A percentile compares a stretch with the other conserved stretches of the same genome.
Evolutionary conservation across 2,888 invertebrate species (phyloP).

Genomic region (Sabellastarte sp.): DNA sequence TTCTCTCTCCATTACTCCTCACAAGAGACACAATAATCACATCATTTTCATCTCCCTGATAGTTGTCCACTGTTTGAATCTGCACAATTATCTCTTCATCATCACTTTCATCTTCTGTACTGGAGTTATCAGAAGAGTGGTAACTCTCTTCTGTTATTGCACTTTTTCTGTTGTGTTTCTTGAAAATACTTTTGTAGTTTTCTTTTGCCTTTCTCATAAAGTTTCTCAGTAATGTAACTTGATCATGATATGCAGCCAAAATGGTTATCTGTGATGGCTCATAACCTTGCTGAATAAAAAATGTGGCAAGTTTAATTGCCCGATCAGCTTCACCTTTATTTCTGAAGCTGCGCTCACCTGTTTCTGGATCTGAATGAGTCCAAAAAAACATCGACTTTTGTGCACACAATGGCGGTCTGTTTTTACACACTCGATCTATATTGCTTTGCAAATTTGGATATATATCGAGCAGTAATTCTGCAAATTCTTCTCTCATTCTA

Average conservation of each 20-base stretch:
- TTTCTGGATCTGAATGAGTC: conserved; percentile 20
- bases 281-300: conserved; percentile 21
- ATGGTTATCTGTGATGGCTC: conserved; percentile 15
- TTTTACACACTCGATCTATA: conserved; percentile 9
- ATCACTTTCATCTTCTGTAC: conserved; percentile 44
- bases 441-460: conserved; percentile 21
- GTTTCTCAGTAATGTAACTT: conserved; percentile 15
- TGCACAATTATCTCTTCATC: conserved; percentile 39
- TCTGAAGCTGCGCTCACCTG: conserved; percentile 14
- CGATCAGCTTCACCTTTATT: conserved; percentile 23
- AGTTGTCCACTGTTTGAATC: conserved; percentile 36
- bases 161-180: not conserved
- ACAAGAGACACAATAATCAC: conserved; percentile 42
- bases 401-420: conserved; percentile 10
- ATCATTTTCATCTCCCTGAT: conserved; percentile 45
- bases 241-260: conserved; percentile 23
- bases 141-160: no score
- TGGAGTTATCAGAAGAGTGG: conserved; percentile 17
- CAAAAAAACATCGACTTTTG: conserved; percentile 21
- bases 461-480: conserved; percentile 18
- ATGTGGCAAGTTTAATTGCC: conserved; percentile 15
- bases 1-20: conserved; percentile 35
- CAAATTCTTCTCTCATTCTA: conserved; percentile 24
- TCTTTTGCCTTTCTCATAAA: conserved; percentile 8
- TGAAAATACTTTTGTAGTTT: conserved; percentile 6